Evolutionary conservation across 1,140 invertebrate genomes (phyloP).

Genomic region (Cheumatopsyche charites): DNA sequence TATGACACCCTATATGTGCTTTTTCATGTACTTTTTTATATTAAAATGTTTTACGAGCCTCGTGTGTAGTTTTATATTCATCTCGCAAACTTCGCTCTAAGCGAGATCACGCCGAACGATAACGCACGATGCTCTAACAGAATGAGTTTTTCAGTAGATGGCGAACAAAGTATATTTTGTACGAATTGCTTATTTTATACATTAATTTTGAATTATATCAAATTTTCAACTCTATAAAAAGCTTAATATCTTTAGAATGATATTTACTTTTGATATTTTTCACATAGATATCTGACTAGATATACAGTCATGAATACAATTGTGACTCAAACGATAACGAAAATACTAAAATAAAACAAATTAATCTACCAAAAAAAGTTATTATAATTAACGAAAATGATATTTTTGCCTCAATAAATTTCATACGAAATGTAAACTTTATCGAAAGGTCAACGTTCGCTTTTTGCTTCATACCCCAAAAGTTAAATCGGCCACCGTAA

Average conservation of each 20-base stretch:
- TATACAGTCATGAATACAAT: no score
- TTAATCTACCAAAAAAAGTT: no score
- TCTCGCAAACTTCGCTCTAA: background rate
- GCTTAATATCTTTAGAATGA: no score
- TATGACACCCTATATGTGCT: no score
- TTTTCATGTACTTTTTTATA: background rate
- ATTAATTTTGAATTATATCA: no score
- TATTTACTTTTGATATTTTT: no score
- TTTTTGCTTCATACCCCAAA: background rate
- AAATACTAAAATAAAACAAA: no score
- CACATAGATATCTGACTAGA: no score
- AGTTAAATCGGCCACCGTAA: background rate
- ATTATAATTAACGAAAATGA: no score
- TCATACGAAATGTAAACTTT: background rate
- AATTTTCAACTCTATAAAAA: no score
- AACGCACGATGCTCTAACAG: background rate
- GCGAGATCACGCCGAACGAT: conserved; percentile 18
- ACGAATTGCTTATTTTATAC: background rate
- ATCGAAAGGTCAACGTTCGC: background rate
- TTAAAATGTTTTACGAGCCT: conserved; percentile 22
- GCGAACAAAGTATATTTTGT: conserved; percentile 13
- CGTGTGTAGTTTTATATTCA: conserved; percentile 22
- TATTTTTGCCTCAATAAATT: no score
- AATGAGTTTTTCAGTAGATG: background rate
- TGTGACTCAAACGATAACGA: no score